Base-by-base conservation (phyloP, 1,140 invertebrate genomes). In the Tenebrio molitor region DNA sequence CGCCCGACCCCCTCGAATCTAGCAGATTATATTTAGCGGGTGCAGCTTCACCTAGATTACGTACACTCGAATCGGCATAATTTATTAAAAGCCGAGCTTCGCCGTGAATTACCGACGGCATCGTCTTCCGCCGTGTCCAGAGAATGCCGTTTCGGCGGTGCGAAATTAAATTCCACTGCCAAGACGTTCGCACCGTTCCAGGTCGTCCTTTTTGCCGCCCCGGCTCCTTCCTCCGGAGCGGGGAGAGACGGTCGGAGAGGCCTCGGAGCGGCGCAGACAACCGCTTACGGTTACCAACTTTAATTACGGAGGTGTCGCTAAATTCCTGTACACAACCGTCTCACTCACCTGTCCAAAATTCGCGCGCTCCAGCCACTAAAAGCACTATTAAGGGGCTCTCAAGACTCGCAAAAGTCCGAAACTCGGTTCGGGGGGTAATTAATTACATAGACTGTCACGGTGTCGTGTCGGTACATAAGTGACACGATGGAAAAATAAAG, bases 281-380 rank as follows among this genome's bases (percentile, higher is more conserved):
- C 33, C 63, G 71, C 65, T 41, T 44, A 63, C 71, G 73, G 58
- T 74, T 76, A 64, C 65, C 58, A 67, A 75, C 74, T 77, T 77
- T 75, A 77, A 77, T 77, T 77, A 75, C 68, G 41, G 50, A 77
- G 74, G 76, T 77, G 76, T 75, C 74, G 66, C 71, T 65, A 72
- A 77, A 77, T 75, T 73, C 74, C 76, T 33, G 69, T 67, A 75
- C 72, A 72, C 19, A 33, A 73, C 68, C 76, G 29, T 67, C 15
- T 14, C 33, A 44, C 71, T 42, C 71, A 73, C 50, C 69, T 66
- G 64, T 44, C 64, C 64, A 19, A 65, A 44, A 66, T 44, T 44
- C 19, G 21, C 17, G 34, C n/a, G 2, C 17, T 14, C 2, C 44
- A 50, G 21, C 8, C 23, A 4, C 21, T 58, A 29, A 58, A 58